Base-by-base conservation (phyloP, 2,888 invertebrate genomes). In the Noctua comes region DNA sequence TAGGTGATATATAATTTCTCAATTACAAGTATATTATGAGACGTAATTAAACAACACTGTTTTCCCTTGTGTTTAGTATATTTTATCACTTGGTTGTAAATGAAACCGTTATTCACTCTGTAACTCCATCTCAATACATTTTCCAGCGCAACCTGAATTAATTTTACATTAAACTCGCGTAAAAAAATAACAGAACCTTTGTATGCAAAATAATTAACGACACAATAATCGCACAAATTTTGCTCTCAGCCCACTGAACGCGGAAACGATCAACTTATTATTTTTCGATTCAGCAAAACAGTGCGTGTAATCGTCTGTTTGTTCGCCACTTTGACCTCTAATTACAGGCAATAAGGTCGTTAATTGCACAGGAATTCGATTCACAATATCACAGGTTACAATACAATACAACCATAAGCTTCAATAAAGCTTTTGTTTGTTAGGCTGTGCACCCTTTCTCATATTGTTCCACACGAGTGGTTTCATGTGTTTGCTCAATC, bases 401-500 rank as follows among this genome's bases (percentile, higher is more conserved):
- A 83, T 87, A 84, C 87, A 84, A 83, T 86, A 88, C 85, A 84
- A 82, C 76, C 82, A 83, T 85, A 86, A 83, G 85, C 85, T 82
- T 69, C 87, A 89, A 91, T 89, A 90, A 84, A 88, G 92, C 93
- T 92, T 94, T 95, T 95, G 95, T 96, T 94, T 94, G 93, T 91
- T 89, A 91, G 91, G 86, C 89, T 88, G 90, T 91, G 92, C 92
- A 94, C 95, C 95, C 95, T 94, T 95, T 93, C 95, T 94, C 94
- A 94, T 95, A 96, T 96, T 95, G 95, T 96, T 95, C 93, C 94
- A 91, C 90, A 88, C 92, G 95, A 95, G 94, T 94, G 95, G 94
- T 92, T 93, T 91, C 92, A 91, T 93, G 91, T 95, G 95, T 96
- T 96, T 96, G 96, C 93, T 93, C 95, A 95, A 95, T 96, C 95